Percentiles rank a stretch among this genome's conserved stretches.
phyloP scores from a whole-genome alignment of 2,888 invertebrate species.

The Branchellion lobata region DNA sequence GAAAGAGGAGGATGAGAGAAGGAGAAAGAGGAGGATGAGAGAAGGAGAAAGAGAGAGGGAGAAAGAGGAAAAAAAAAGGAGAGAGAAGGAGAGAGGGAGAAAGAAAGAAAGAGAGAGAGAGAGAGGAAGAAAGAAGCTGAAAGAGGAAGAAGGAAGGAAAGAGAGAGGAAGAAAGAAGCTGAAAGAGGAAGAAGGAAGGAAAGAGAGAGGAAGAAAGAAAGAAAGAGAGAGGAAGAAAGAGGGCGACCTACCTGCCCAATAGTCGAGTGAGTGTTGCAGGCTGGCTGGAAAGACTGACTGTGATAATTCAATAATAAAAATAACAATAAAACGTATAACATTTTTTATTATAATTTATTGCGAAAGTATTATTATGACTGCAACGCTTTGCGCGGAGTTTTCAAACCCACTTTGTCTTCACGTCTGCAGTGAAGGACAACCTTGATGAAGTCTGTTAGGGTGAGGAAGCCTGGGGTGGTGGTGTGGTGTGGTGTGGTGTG shows the following conservation, averaged over 20 bases:
- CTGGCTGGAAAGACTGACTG: not conserved
- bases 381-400: too few species aligned
- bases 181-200: not conserved
- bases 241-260: not conserved
- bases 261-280: not conserved
- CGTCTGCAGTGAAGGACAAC: constrained; percentile 38
- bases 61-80: too few species aligned
- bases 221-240: not conserved
- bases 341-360: not conserved
- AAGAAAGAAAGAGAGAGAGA: too few species aligned
- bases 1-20: too few species aligned
- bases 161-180: too few species aligned
- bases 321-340: not conserved
- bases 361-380: not conserved
- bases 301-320: not conserved
- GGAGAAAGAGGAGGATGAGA: too few species aligned
- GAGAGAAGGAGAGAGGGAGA: too few species aligned
- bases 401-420: constrained; percentile 24
- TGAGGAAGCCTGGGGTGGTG: constrained; percentile 47
- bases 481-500: too few species aligned
- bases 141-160: too few species aligned
- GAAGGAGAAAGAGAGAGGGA: too few species aligned
- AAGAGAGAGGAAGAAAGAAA: not conserved
- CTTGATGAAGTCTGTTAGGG: constrained; percentile 46
- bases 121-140: too few species aligned